Evolutionary conservation across 2,113 vertebrate genomes (phyloP).

Genomic region (Casuarius casuarius): DNA sequence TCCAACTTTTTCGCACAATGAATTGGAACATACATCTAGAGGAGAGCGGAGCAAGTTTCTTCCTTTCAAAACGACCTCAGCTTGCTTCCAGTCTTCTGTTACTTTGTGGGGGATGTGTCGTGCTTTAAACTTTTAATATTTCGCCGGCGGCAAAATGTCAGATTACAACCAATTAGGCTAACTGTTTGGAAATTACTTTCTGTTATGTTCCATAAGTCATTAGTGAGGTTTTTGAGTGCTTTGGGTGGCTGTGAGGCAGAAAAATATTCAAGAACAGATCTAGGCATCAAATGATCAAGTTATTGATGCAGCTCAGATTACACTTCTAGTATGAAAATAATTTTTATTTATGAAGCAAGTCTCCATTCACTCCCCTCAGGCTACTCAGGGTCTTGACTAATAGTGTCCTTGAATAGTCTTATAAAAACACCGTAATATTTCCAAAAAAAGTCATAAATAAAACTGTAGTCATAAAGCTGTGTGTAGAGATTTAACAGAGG

Average conservation of each 20-base stretch:
- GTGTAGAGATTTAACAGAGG: background rate
- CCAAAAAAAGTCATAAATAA: background rate
- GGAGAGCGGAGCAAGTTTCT: background rate
- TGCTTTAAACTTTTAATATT: constrained; percentile 28
- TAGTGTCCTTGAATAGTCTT: constrained; percentile 32
- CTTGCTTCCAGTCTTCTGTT: background rate
- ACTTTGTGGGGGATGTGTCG: background rate
- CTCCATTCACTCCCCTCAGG: background rate
- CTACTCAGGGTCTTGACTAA: background rate
- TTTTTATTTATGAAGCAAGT: constrained; percentile 66
- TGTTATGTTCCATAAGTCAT: constrained; percentile 57
- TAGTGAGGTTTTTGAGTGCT: constrained; percentile 37
- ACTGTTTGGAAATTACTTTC: constrained; percentile 51
- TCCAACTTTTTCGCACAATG: background rate
- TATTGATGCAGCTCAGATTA: constrained; percentile 58
- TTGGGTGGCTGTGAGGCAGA: constrained; percentile 53
- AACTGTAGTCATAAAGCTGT: background rate
- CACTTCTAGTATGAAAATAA: constrained; percentile 45
- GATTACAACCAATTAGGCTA: constrained; percentile 58
- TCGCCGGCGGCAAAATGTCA: constrained; percentile 36
- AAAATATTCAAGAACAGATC: constrained; percentile 49
- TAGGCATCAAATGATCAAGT: constrained; percentile 49
- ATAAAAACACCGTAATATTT: background rate
- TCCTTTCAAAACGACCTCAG: background rate
- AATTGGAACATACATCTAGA: background rate